Base-by-base conservation (phyloP, 1,140 invertebrate species). In the Apis florea region DNA sequence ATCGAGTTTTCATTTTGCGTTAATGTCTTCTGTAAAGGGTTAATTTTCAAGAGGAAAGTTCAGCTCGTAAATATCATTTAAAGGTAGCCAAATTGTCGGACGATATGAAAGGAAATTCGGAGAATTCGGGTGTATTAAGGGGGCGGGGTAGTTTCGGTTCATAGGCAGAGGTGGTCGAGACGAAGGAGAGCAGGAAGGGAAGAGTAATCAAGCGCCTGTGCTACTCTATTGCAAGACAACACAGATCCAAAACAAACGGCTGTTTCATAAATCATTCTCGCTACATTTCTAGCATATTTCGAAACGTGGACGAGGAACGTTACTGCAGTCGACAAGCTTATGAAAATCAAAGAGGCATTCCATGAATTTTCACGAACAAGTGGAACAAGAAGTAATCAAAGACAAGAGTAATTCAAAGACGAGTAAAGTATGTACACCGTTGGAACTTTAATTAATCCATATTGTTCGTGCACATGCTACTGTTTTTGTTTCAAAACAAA, bases 221-320 rank as follows among this genome's bases (percentile, higher is more conserved):
- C 73, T 80, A 66, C 73, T 70, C 53, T 24, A 82, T 78, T 49
- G 59, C 77, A 73, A 80, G 76, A 79, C 77, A 76, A 79, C 82
- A 79, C 82, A 72, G 76, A 68, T 72, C 67, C 31, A 56, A 80
- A 83, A 83, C 82, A 80, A 83, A 79, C 77, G 69, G 67, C 82
- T 73, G 82, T 72, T 76, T 64, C 73, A 83, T 83, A 83, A 83
- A 83, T 83, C 73, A 83, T 81, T 68, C 71, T 26, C 54, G 71
- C 40, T 67, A 68, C 54, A 47, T 74, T 75, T 75, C 61, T 75
- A 68, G 53, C 54, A 75, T 81, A 81, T 81, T 75, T 81, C 47
- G 63, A 40, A 73, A 79, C 54, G 51, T 26, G n/a, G 17, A 77
- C 49, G 58, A 10, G 24, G 26, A 4, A 64, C 15, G 26, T 59